A percentile compares a stretch with the other conserved stretches of the same genome.
Evolutionary conservation across 2,888 invertebrate species (phyloP).

Genomic region (Orthosia gothica): DNA sequence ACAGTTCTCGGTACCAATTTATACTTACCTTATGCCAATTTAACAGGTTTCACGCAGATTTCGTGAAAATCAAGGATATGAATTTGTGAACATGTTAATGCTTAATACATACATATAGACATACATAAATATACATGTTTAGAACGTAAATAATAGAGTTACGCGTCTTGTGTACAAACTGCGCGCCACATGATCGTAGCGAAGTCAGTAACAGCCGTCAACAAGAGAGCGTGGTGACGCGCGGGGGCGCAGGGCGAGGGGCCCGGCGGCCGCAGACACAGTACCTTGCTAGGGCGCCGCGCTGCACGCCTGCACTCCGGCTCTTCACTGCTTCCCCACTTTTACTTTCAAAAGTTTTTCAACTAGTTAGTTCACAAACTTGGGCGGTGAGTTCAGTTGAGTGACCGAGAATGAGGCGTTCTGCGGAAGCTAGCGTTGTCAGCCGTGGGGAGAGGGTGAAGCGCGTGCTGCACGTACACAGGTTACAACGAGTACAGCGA

Average conservation of each 20-base stretch:
- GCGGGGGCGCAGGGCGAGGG: constrained; percentile 74
- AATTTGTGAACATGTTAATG: constrained; percentile 16
- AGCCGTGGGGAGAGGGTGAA: constrained; percentile 81
- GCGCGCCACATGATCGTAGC: constrained; percentile 47
- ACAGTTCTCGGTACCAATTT: constrained; percentile 15
- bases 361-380: constrained; percentile 82
- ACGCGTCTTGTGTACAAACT: constrained; percentile 36
- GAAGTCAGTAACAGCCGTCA: constrained; percentile 60
- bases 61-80: constrained; percentile 2
- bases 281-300: constrained; percentile 87
- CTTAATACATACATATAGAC: constrained; percentile 15
- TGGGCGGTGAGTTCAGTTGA: constrained; percentile 69
- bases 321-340: constrained; percentile 83
- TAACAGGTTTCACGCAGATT: constrained; percentile 1
- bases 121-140: constrained; percentile 21
- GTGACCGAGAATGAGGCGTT: constrained; percentile 79
- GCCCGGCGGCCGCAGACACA: constrained; percentile 75
- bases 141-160: constrained; percentile 44
- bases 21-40: constrained; percentile 37
- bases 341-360: constrained; percentile 79
- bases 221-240: constrained; percentile 73
- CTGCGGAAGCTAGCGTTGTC: constrained; percentile 85
- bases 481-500: constrained; percentile 90
- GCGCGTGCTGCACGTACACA: constrained; percentile 89
- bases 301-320: constrained; percentile 81